These are phyloP conservation scores for Ivindomyrus marchei DNA, from an alignment of 2,113 vertebrate species.

Conservation along the genomic window DNA sequence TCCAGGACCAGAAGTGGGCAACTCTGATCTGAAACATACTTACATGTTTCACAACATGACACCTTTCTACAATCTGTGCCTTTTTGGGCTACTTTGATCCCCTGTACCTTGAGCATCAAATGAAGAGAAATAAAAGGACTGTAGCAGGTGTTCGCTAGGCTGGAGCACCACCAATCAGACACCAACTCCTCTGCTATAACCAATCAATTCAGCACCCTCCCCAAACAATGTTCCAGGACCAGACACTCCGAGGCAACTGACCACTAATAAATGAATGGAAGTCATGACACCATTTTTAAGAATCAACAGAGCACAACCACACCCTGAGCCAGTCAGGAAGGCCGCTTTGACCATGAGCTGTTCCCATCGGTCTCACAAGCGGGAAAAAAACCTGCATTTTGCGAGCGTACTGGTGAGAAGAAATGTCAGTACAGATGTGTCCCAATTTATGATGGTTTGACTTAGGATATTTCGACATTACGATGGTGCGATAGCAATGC, in stretches of 20 bases:
- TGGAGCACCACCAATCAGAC: neutral
- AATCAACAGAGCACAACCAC: too few relatives aligned
- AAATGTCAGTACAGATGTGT: neutral
- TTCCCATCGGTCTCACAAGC: neutral
- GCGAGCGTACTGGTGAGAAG: neutral
- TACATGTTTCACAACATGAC: neutral
- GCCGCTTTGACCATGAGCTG: neutral
- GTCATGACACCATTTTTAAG: too few relatives aligned
- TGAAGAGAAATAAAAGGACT: neutral
- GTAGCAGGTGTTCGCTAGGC: neutral
- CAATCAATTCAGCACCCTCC: neutral
- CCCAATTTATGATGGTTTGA: neutral
- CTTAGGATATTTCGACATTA: neutral
- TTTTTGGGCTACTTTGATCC: neutral
- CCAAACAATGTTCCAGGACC: neutral
- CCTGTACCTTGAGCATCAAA: neutral
- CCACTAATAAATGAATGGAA: too few relatives aligned
- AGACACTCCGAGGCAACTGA: neutral
- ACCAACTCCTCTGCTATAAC: neutral
- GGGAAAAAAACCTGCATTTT: neutral
- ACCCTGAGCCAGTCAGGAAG: neutral
- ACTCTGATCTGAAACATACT: neutral
- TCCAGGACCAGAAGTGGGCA: neutral
- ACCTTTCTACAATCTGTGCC: neutral
- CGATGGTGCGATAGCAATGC: neutral